phyloP scores from a whole-genome alignment of 1,140 invertebrate species.

The Hyposmocoma kahamanoa region DNA sequence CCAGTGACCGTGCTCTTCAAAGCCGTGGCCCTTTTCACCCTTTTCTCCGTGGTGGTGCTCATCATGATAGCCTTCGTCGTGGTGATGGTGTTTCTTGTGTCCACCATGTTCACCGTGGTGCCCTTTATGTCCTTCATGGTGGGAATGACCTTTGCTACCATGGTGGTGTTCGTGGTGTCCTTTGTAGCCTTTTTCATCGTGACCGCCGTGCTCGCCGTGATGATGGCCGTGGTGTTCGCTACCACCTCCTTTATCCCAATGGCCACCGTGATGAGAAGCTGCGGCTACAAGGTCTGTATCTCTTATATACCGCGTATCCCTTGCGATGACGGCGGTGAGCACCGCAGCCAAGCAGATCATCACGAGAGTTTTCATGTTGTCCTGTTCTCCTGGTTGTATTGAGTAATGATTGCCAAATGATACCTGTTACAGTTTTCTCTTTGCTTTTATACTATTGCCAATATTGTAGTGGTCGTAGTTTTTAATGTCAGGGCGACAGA shows the following conservation, averaged over 20 bases:
- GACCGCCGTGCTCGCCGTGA: constrained; percentile 68
- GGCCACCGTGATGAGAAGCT: constrained; percentile 73
- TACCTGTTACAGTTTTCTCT: constrained; percentile 47
- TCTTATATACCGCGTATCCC: constrained; percentile 43
- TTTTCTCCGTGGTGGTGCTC: constrained; percentile 81
- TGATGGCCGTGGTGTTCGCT: constrained; percentile 67
- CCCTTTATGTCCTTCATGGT: constrained; percentile 80
- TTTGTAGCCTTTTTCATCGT: constrained; percentile 72
- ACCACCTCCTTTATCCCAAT: constrained; percentile 74
- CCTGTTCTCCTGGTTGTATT: constrained; percentile 35
- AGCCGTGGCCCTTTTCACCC: constrained; percentile 77
- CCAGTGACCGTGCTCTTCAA: constrained; percentile 76
- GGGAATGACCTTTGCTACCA: constrained; percentile 81
- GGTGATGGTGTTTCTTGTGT: constrained; percentile 83
- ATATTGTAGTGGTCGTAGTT: constrained; percentile 42
- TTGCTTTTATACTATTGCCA: constrained; percentile 67
- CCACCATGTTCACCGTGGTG: constrained; percentile 82
- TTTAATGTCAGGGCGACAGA: constrained; percentile 65
- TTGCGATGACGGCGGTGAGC: constrained; percentile 30
- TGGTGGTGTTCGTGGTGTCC: constrained; percentile 78
- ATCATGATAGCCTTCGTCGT: constrained; percentile 82
- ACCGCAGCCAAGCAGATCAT: constrained; percentile 34
- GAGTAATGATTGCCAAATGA: constrained; percentile 61
- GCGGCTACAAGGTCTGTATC: constrained; percentile 73
- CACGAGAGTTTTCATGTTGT: constrained; percentile 44